Evolutionary conservation across 2,113 vertebrate genomes (phyloP).

Genomic region (Ifrita kowaldi): DNA sequence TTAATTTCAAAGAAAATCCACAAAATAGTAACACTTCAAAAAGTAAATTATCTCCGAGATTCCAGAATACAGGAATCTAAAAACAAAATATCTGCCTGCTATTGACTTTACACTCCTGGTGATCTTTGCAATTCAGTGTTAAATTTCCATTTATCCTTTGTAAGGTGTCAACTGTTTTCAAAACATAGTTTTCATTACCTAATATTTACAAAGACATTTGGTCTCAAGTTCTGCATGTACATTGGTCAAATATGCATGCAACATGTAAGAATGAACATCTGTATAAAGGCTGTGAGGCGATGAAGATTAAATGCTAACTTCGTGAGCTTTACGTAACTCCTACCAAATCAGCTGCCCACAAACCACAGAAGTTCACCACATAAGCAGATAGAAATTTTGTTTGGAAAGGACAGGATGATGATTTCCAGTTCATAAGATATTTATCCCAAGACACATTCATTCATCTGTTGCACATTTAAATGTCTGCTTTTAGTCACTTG

Average conservation of each 20-base stretch:
- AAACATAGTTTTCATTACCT: not conserved
- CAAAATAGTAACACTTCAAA: not conserved
- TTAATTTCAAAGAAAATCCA: not conserved
- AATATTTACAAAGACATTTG: not conserved
- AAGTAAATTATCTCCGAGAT: not conserved
- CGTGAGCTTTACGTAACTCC: not conserved
- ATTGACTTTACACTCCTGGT: not conserved
- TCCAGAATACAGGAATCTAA: not conserved
- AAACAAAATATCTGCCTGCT: not conserved
- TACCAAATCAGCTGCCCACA: constrained; percentile 53
- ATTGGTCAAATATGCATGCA: not conserved
- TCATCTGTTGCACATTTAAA: constrained; percentile 60
- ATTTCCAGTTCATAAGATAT: constrained; percentile 51
- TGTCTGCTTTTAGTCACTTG: constrained; percentile 46
- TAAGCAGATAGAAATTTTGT: constrained; percentile 52
- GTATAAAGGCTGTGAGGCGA: not conserved
- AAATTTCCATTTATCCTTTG: not conserved
- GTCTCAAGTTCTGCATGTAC: not conserved
- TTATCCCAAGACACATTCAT: constrained; percentile 56
- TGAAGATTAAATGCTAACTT: constrained; percentile 41
- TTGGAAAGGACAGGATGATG: constrained; percentile 45
- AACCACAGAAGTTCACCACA: constrained; percentile 52
- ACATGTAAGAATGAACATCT: not conserved
- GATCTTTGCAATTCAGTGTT: not conserved
- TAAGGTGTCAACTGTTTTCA: not conserved